A percentile compares a stretch with the other conserved stretches of the same genome.
Evolutionary conservation across 2,797 vertebrate species (phyloP).

Genomic region (Oreochromis mossambicus): DNA sequence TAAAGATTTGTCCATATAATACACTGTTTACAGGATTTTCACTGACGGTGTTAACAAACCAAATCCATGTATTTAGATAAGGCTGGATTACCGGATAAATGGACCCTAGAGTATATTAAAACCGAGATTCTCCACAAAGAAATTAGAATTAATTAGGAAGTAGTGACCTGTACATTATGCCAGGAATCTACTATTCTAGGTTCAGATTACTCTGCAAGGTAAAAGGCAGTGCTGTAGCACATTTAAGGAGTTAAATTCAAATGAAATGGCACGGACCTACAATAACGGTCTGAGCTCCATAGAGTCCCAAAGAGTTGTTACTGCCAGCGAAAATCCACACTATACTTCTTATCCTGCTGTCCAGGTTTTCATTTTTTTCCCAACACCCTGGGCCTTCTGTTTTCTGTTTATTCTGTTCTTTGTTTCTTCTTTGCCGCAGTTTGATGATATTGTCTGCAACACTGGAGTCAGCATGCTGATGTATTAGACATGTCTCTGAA

Average conservation of each 20-base stretch:
- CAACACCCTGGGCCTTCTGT: not conserved
- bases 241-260: not conserved
- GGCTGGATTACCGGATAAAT: not conserved
- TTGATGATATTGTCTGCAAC: not conserved
- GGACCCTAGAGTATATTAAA: not conserved
- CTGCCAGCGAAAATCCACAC: not conserved
- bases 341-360: not conserved
- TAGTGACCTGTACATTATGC: not conserved
- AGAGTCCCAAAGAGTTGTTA: not conserved
- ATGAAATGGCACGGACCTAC: not conserved
- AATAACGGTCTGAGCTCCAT: not conserved
- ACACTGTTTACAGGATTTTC: not conserved
- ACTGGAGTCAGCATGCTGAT: conserved; percentile 28
- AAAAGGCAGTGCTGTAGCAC: not conserved
- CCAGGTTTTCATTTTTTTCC: not conserved
- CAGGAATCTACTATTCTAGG: not conserved
- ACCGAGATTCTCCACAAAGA: not conserved
- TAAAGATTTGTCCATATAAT: not conserved
- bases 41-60: not conserved
- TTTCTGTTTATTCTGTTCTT: not conserved
- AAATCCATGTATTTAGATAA: not conserved
- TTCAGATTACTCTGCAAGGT: not conserved
- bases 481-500: not conserved
- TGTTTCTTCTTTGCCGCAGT: not conserved
- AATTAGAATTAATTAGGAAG: not conserved